Conservation (phyloP, 2,113 vertebrate genomes). For the Tenrec ecaudatus region DNA sequence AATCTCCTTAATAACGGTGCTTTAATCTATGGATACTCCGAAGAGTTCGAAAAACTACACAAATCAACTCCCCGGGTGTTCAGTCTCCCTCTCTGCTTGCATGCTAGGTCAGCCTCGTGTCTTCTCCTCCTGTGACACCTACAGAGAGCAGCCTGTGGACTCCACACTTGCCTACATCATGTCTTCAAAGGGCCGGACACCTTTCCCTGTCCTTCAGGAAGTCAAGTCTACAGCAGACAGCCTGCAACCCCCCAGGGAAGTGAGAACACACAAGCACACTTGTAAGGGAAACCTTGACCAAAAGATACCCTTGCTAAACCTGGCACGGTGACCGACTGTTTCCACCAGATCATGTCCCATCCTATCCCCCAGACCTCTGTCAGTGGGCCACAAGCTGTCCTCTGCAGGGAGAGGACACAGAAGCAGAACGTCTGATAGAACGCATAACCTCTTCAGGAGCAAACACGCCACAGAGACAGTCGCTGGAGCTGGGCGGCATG, state of each 20-base stretch:
- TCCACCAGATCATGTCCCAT: slow-evolving; percentile 30
- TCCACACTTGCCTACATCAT: neutral
- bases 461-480: neutral
- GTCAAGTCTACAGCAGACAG: neutral
- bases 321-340: slow-evolving; percentile 41
- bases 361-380: neutral
- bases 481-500: neutral
- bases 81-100: neutral
- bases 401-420: neutral
- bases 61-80: neutral
- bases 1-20: too few relatives aligned
- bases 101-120: neutral
- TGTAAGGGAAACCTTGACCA: slow-evolving; percentile 48
- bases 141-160: neutral
- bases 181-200: neutral
- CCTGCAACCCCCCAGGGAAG: neutral
- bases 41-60: neutral
- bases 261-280: neutral
- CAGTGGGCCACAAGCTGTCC: neutral
- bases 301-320: slow-evolving; percentile 13
- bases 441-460: neutral
- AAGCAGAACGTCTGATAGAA: neutral
- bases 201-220: neutral
- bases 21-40: neutral
- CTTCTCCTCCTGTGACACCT: neutral